phyloP scores from a whole-genome alignment of 2,797 vertebrate genomes.

The Enteromius mattozi region DNA sequence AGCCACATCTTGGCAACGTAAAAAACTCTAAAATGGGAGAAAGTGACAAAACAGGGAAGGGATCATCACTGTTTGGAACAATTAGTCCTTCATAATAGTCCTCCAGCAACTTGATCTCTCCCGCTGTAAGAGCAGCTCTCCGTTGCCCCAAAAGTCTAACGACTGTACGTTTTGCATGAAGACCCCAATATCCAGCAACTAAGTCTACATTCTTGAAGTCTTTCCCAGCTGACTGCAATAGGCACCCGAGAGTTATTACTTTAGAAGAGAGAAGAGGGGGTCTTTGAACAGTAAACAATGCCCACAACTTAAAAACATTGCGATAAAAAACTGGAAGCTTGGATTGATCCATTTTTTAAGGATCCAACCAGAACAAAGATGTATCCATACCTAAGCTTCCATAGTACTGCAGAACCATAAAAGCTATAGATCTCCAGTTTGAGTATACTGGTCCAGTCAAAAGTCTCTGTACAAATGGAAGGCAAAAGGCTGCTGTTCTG shows the following conservation, averaged over 20 bases:
- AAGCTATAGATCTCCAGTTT: neutral
- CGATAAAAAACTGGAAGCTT: neutral
- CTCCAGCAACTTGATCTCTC: neutral
- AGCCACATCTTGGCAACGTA: neutral
- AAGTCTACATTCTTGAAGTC: neutral
- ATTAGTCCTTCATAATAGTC: neutral
- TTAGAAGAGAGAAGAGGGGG: neutral
- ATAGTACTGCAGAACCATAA: no score
- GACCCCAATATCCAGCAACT: neutral
- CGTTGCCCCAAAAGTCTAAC: neutral
- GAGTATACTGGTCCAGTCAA: neutral
- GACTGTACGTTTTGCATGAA: neutral
- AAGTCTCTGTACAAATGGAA: neutral
- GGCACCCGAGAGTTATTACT: neutral
- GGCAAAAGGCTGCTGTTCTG: no score
- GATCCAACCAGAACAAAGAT: no score
- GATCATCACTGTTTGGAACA: neutral
- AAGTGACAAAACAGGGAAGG: neutral
- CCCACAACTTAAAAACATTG: neutral
- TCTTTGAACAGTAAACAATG: neutral
- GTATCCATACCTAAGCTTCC: no score
- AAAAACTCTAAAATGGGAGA: neutral
- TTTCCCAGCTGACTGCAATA: neutral
- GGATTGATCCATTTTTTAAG: neutral
- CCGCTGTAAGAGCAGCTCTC: neutral